Conservation (phyloP, 1,140 invertebrate genomes). For the Lucilia cuprina region DNA sequence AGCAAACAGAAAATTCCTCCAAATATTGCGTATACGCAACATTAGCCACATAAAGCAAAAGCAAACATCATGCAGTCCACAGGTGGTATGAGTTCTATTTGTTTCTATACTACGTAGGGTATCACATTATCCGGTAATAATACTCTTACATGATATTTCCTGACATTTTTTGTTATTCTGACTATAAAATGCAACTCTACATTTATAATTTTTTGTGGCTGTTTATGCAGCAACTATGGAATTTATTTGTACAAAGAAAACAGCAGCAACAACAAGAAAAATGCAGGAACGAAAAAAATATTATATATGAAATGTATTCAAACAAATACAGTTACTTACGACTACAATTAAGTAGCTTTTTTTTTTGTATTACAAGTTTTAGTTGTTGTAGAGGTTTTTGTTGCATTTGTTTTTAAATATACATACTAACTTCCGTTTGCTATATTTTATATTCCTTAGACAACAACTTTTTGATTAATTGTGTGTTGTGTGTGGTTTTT, state of each 20-base stretch:
- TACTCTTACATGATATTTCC: background rate
- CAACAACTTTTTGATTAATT: conserved; percentile 18
- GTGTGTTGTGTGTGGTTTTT: background rate
- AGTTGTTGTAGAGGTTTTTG: background rate
- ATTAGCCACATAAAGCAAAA: too few relatives aligned
- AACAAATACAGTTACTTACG: conserved; percentile 1
- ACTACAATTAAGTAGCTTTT: conserved; percentile 1
- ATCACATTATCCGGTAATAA: too few relatives aligned
- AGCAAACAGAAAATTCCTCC: too few relatives aligned
- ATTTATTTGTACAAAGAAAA: background rate
- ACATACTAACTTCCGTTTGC: conserved; percentile 1
- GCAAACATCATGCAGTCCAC: too few relatives aligned
- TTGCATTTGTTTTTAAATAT: background rate
- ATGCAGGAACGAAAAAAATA: background rate
- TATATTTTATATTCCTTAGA: conserved; percentile 12
- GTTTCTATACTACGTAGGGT: too few relatives aligned
- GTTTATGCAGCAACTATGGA: background rate
- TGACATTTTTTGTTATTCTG: background rate
- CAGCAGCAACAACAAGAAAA: background rate
- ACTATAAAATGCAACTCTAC: background rate
- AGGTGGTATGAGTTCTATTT: too few relatives aligned
- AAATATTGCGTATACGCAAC: too few relatives aligned
- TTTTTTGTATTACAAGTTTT: background rate
- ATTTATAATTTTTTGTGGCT: background rate
- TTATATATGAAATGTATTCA: background rate